phyloP scores from a whole-genome alignment of 2,113 vertebrate species.

The Gopherus flavomarginatus region DNA sequence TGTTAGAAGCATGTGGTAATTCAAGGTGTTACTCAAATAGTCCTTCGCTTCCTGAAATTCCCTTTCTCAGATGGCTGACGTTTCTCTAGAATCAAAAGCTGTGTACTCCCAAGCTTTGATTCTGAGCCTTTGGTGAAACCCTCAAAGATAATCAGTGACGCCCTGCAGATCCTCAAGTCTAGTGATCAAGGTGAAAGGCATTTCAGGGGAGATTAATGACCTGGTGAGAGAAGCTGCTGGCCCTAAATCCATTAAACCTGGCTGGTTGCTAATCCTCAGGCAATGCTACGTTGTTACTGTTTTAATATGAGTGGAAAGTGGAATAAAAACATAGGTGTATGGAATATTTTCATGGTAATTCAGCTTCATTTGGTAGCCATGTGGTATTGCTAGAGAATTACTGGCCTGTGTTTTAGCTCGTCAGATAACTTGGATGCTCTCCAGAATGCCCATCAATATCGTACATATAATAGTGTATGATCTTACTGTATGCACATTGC shows the following conservation, averaged over 20 bases:
- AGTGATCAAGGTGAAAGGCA: neutral
- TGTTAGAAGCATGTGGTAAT: neutral
- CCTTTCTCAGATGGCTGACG: neutral
- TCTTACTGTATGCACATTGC: neutral
- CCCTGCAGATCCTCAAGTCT: neutral
- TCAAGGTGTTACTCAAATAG: neutral
- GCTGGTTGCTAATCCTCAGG: neutral
- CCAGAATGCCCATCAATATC: conserved; percentile 31
- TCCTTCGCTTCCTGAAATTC: neutral
- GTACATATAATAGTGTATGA: neutral
- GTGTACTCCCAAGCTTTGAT: neutral
- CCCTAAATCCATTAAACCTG: neutral
- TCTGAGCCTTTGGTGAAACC: neutral
- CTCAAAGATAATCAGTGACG: neutral
- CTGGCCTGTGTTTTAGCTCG: conserved; percentile 32
- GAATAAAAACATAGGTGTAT: neutral
- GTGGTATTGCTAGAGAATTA: conserved; percentile 42
- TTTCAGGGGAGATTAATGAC: neutral
- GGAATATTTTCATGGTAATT: neutral
- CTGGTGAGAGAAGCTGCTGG: neutral
- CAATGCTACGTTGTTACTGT: conserved; percentile 30
- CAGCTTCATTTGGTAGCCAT: conserved; percentile 41
- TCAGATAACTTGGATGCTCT: conserved; percentile 49
- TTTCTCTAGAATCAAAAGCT: neutral
- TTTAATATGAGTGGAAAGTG: conserved; percentile 59